phyloP scores from a whole-genome alignment of 2,113 vertebrate genomes.

The Ceyx cyanopectus region DNA sequence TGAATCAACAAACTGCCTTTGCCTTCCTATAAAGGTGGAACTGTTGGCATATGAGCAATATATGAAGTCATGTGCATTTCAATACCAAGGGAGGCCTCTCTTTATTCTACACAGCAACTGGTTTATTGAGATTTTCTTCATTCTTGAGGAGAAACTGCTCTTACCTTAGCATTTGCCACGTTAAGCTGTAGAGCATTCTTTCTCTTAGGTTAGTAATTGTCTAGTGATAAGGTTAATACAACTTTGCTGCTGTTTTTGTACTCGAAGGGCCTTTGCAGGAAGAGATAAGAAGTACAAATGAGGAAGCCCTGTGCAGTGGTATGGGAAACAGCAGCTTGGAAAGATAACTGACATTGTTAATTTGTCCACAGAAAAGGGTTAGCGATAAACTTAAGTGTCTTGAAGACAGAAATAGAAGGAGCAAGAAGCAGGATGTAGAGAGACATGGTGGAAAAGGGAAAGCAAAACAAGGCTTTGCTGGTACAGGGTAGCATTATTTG shows the following conservation, averaged over 20 bases:
- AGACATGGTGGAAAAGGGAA: background rate
- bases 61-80: background rate
- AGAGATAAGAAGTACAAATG: conserved; percentile 42
- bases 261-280: background rate
- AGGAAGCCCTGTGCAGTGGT: background rate
- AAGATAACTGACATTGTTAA: conserved; percentile 41
- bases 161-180: background rate
- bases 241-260: background rate
- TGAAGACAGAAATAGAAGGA: conserved; percentile 33
- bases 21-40: background rate
- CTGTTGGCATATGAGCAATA: background rate
- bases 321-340: conserved; percentile 45
- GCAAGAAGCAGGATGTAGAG: background rate
- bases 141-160: background rate
- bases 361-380: conserved; percentile 16
- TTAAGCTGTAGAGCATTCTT: background rate
- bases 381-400: background rate
- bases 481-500: background rate
- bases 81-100: background rate
- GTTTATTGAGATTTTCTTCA: background rate
- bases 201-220: background rate
- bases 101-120: background rate
- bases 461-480: background rate
- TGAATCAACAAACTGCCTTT: conserved; percentile 27
- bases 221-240: background rate